phyloP scores from a whole-genome alignment of 2,888 invertebrate genomes.

The Metacarcinus magister region DNA sequence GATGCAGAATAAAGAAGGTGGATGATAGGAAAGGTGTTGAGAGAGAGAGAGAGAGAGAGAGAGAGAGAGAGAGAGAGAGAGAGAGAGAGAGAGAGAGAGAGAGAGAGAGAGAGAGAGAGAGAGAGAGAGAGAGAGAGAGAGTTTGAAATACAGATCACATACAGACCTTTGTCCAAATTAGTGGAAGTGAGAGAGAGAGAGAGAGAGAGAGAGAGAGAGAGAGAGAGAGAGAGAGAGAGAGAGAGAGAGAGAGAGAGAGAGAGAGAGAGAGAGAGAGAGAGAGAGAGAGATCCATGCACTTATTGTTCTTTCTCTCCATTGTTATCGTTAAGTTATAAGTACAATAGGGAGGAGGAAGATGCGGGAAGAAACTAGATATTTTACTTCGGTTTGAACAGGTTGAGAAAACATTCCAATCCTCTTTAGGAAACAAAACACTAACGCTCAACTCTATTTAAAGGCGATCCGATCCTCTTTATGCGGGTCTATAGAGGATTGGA shows the following conservation, averaged over 20 bases:
- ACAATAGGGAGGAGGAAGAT: not conserved
- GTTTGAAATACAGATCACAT: not conserved
- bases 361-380: not conserved
- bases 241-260: conserved; percentile 26
- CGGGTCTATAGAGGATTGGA: not conserved
- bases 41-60: conserved; percentile 28
- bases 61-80: not conserved
- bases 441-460: conserved; percentile 10
- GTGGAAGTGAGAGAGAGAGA: too few relatives aligned
- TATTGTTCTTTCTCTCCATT: not conserved
- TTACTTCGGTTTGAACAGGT: too few relatives aligned
- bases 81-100: conserved; percentile 40
- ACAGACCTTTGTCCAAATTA: too few relatives aligned
- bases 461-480: conserved; percentile 21
- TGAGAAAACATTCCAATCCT: not conserved
- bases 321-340: not conserved
- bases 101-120: conserved; percentile 16
- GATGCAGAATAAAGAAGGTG: not conserved
- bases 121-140: conserved; percentile 32
- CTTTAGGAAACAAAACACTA: not conserved
- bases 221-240: conserved; percentile 26
- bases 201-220: not conserved
- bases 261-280: conserved; percentile 26
- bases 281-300: not conserved
- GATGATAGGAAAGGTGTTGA: not conserved